These are phyloP conservation scores for Oxycera nigricornis DNA, from an alignment of 2,888 invertebrate genomes.

Conservation along the genomic window DNA sequence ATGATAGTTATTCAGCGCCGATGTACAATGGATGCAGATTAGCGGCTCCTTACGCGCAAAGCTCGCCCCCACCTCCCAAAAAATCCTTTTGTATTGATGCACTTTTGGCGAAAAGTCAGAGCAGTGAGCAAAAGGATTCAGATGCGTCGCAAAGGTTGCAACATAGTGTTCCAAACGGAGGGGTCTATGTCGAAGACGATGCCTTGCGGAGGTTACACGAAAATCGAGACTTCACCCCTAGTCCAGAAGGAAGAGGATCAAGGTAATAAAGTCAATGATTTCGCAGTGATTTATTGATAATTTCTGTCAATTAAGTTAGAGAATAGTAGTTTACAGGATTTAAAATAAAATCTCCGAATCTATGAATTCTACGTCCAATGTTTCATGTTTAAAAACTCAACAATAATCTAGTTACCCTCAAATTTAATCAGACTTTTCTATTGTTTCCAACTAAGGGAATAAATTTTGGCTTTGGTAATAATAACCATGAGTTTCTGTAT, in stretches of 20 bases:
- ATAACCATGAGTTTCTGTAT: too few relatives aligned
- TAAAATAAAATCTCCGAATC: too few relatives aligned
- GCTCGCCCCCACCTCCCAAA: constrained; percentile 58
- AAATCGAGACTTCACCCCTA: constrained; percentile 58
- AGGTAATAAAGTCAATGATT: too few relatives aligned
- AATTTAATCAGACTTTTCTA: too few relatives aligned
- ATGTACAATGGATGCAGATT: constrained; percentile 38
- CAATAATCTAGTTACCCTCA: too few relatives aligned
- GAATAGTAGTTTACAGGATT: too few relatives aligned
- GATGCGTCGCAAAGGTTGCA: constrained; percentile 48
- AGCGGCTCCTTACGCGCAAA: constrained; percentile 41
- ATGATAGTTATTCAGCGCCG: constrained; percentile 42
- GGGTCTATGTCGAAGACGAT: constrained; percentile 56
- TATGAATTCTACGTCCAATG: too few relatives aligned
- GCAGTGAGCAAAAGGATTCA: constrained; percentile 50
- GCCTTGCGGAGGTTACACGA: constrained; percentile 60
- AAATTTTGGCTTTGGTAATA: too few relatives aligned
- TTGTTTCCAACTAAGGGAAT: too few relatives aligned
- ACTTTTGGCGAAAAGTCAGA: constrained; percentile 71
- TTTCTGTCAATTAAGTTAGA: too few relatives aligned
- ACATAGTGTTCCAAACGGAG: constrained; percentile 47
- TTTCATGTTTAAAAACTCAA: too few relatives aligned
- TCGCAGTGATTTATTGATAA: too few relatives aligned
- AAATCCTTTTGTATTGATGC: constrained; percentile 93
- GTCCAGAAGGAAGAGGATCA: constrained; percentile 61